Percentiles rank a stretch among this genome's conserved stretches.
phyloP scores from a whole-genome alignment of 2,113 vertebrate genomes.

The Holacanthus passer region DNA sequence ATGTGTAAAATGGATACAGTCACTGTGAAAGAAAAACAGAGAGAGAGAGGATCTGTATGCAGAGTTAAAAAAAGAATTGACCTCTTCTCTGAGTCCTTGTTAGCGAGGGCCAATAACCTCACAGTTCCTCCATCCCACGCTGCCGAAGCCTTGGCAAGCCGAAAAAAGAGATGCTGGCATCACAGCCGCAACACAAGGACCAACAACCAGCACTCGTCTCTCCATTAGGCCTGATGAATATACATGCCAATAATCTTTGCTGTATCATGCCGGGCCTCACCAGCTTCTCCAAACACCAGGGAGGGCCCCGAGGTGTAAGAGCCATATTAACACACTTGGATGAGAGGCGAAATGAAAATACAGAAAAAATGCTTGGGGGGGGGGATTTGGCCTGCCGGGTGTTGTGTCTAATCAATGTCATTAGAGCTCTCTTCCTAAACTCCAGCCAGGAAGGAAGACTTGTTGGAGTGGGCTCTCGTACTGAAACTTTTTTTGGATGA shows the following conservation, averaged over 20 bases:
- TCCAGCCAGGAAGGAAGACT: conserved; percentile 9
- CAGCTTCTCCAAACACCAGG: conserved; percentile 59
- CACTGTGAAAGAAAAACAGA: conserved; percentile 18
- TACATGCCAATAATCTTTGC: conserved; percentile 44
- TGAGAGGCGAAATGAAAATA: conserved; percentile 67
- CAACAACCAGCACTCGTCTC: conserved; percentile 7
- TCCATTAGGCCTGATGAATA: conserved; percentile 49
- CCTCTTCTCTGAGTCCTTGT: conserved; percentile 59
- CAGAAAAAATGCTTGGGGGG: conserved; percentile 34
- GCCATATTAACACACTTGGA: conserved; percentile 64
- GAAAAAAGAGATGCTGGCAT: conserved; percentile 38
- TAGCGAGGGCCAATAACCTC: conserved; percentile 51
- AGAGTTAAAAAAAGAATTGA: conserved; percentile 21
- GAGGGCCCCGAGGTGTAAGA: conserved; percentile 44
- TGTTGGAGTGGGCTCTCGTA: not conserved
- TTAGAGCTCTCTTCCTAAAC: conserved; percentile 20
- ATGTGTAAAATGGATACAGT: conserved; percentile 51
- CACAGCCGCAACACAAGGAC: conserved; percentile 14
- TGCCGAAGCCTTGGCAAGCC: conserved; percentile 45
- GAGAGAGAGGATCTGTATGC: conserved; percentile 28
- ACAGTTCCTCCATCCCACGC: conserved; percentile 54
- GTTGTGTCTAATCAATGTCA: conserved; percentile 46
- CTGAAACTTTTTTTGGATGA: conserved; percentile 16
- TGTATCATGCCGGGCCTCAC: conserved; percentile 34
- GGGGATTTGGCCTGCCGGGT: conserved; percentile 27